phyloP scores from a whole-genome alignment of 2,113 vertebrate species.

The Rafetus swinhoei region DNA sequence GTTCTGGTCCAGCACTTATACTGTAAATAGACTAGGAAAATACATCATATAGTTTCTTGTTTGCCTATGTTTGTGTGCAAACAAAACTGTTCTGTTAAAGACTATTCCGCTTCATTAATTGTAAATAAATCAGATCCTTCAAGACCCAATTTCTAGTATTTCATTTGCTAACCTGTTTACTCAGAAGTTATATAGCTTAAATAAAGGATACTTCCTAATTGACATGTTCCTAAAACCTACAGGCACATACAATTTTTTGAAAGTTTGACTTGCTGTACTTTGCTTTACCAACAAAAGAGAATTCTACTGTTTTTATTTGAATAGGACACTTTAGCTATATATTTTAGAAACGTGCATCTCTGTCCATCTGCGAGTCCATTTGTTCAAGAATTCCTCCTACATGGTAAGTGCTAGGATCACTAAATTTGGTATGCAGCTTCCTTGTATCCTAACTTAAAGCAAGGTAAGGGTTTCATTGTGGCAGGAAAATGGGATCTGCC shows the following conservation, averaged over 20 bases:
- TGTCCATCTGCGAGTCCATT: too few relatives aligned
- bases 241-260: not conserved
- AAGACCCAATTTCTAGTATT: not conserved
- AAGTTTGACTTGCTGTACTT: not conserved
- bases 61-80: not conserved
- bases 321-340: too few relatives aligned
- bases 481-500: too few relatives aligned
- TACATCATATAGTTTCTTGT: not conserved
- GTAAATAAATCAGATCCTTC: not conserved
- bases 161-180: not conserved
- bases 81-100: not conserved
- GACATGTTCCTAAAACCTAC: not conserved
- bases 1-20: not conserved
- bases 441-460: too few relatives aligned
- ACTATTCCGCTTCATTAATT: not conserved
- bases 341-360: too few relatives aligned
- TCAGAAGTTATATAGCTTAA: not conserved
- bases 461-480: too few relatives aligned
- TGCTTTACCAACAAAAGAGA: not conserved
- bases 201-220: not conserved
- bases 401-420: too few relatives aligned
- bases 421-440: too few relatives aligned
- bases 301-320: not conserved
- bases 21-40: not conserved
- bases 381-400: too few relatives aligned